phyloP scores from a whole-genome alignment of 1,140 invertebrate genomes.

The Homalodisca vitripennis region DNA sequence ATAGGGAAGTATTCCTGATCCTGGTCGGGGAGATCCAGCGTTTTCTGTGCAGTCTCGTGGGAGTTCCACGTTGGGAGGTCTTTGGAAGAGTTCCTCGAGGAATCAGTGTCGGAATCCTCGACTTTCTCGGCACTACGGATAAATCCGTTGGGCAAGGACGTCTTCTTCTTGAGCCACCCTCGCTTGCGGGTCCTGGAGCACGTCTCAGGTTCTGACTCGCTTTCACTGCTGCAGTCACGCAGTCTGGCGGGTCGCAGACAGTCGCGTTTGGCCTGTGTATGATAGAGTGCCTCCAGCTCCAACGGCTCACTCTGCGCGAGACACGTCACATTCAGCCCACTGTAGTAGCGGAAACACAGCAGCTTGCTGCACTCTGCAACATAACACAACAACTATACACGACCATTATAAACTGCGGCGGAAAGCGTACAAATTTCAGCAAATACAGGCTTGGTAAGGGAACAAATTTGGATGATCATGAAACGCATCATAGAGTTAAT shows the following conservation, averaged over 20 bases:
- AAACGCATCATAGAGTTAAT: neutral
- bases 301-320: slow-evolving; percentile 52
- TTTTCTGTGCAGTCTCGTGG: slow-evolving; percentile 41
- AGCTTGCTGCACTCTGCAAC: slow-evolving; percentile 50
- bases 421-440: neutral
- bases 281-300: slow-evolving; percentile 42
- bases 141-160: slow-evolving; percentile 35
- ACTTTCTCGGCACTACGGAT: slow-evolving; percentile 24
- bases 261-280: slow-evolving; percentile 36
- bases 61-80: slow-evolving; percentile 46
- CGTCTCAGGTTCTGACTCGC: slow-evolving; percentile 41
- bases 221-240: slow-evolving; percentile 43
- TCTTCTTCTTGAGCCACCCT: slow-evolving; percentile 40
- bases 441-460: neutral
- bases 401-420: neutral
- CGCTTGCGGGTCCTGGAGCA: slow-evolving; percentile 39
- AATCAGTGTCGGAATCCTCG: slow-evolving; percentile 41
- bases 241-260: slow-evolving; percentile 34
- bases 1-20: slow-evolving; percentile 46
- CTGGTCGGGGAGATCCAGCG: slow-evolving; percentile 24
- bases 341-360: slow-evolving; percentile 54
- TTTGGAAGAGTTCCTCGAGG: slow-evolving; percentile 39
- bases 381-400: neutral
- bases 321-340: slow-evolving; percentile 49
- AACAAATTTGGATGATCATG: neutral